phyloP scores from a whole-genome alignment of 2,113 vertebrate genomes.

The Cathartes aura region DNA sequence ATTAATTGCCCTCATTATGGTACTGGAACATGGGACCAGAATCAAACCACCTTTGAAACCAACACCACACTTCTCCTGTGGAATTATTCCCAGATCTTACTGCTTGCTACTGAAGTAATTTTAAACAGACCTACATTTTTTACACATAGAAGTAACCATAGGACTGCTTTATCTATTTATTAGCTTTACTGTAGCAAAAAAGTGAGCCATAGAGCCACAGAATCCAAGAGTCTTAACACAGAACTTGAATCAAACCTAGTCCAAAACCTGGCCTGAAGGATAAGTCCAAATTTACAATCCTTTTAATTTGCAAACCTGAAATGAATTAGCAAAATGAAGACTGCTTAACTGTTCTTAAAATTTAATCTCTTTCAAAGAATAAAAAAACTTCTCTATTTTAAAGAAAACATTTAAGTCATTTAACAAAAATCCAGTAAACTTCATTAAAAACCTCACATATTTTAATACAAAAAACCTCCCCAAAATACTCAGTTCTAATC shows the following conservation, averaged over 20 bases:
- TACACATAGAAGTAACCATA: neutral
- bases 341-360: neutral
- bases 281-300: neutral
- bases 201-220: neutral
- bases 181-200: neutral
- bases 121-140: neutral
- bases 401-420: neutral
- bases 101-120: neutral
- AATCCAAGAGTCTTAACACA: neutral
- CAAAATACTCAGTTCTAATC: neutral
- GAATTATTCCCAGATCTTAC: neutral
- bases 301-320: neutral
- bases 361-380: neutral
- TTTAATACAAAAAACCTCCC: neutral
- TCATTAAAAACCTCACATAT: neutral
- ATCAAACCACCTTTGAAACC: neutral
- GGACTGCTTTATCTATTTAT: neutral
- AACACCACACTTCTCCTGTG: neutral
- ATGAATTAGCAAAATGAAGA: neutral
- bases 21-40: neutral
- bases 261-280: neutral
- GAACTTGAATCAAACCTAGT: neutral
- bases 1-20: neutral
- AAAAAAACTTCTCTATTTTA: neutral
- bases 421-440: neutral